These are phyloP conservation scores for Drosophila biarmipes DNA, from an alignment of 1,140 invertebrate species.

Conservation along the genomic window DNA sequence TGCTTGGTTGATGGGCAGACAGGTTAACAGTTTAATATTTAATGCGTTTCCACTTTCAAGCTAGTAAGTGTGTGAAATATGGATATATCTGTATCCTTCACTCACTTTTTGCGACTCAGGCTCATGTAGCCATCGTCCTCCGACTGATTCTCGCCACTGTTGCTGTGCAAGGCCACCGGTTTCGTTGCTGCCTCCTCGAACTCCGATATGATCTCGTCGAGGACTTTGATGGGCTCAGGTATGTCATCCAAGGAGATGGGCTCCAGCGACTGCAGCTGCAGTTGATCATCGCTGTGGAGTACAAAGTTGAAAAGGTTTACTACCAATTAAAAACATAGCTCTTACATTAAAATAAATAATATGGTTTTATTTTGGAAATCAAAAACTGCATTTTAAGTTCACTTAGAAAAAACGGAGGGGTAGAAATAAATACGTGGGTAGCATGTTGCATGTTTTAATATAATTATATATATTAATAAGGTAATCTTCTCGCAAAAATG, in stretches of 20 bases:
- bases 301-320: conserved; percentile 26
- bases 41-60: not conserved
- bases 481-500: no score
- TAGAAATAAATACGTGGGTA: no score
- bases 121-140: conserved; percentile 96
- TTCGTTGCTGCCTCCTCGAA: conserved; percentile 90
- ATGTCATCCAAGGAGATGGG: conserved; percentile 78
- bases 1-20: not conserved
- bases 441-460: no score
- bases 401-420: no score
- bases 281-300: conserved; percentile 47
- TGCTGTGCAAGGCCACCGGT: conserved; percentile 76
- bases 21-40: not conserved
- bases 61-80: no score
- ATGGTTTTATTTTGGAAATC: no score
- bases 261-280: conserved; percentile 59
- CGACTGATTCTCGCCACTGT: conserved; percentile 91
- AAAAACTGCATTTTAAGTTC: not conserved
- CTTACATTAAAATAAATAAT: no score
- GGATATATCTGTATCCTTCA: not conserved
- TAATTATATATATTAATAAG: no score
- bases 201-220: conserved; percentile 94
- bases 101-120: conserved; percentile 91
- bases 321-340: no score
- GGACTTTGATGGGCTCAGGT: conserved; percentile 90